phyloP scores from a whole-genome alignment of 64 coral and sea anemone genomes.

The Cladopsammia gracilis region DNA sequence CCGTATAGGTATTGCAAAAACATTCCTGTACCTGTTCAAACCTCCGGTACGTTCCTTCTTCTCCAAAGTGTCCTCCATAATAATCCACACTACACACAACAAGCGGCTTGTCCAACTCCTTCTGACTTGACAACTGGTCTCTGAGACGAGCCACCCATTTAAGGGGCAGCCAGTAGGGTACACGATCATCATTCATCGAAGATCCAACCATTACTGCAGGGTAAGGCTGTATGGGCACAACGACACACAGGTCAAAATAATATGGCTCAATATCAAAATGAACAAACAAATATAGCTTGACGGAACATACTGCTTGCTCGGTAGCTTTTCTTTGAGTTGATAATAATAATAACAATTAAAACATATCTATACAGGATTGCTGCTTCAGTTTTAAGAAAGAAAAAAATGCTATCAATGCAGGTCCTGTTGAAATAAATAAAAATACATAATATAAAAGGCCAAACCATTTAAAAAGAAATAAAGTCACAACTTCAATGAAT shows the following conservation, averaged over 20 bases:
- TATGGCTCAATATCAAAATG: not conserved
- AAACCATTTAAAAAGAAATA: too few relatives aligned
- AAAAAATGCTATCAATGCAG: too few relatives aligned
- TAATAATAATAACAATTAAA: too few relatives aligned
- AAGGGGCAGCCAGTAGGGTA: conserved; percentile 94
- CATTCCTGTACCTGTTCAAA: conserved; percentile 28
- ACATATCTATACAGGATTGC: too few relatives aligned
- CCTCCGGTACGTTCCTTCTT: conserved; percentile 6
- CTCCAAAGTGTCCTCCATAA: conserved; percentile 57
- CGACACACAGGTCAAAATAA: not conserved
- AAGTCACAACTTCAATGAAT: too few relatives aligned
- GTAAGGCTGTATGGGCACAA: conserved; percentile 50
- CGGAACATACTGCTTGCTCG: too few relatives aligned
- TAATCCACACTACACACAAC: conserved; percentile 54
- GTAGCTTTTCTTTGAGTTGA: too few relatives aligned
- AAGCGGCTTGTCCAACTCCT: not conserved
- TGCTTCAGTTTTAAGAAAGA: too few relatives aligned
- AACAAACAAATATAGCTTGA: too few relatives aligned
- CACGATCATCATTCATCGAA: conserved; percentile 85
- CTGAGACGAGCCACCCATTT: conserved; percentile 92
- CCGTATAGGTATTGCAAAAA: too few relatives aligned
- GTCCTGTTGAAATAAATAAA: too few relatives aligned
- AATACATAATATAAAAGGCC: too few relatives aligned
- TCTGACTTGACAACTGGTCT: not conserved
- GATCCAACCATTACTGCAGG: conserved; percentile 80